Base-by-base conservation (phyloP, 2,888 invertebrate genomes). In the Epistrophe grossulariae region DNA sequence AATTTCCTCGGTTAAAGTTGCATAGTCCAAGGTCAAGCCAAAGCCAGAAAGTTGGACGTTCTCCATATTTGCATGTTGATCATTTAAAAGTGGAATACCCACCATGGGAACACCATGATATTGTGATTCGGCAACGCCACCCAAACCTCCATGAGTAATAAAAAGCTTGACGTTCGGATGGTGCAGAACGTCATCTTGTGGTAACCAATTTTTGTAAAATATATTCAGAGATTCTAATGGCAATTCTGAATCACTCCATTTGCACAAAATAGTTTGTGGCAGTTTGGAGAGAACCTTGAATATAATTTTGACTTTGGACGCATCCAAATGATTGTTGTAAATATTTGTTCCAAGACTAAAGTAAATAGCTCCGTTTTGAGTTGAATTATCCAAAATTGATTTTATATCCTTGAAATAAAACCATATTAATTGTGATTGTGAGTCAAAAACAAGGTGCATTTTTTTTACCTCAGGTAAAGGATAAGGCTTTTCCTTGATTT, bases 101-200 rank as follows among this genome's bases (percentile, higher is more conserved):
- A 96, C 94, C 0, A 96, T 95, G 0, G 96, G 96, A 0, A 96
- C 95, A 5, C 95, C 96, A 90, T 96, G 96, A 92, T 95, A 96
- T 40, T 96, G 96, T 0, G 96, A 95, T 91, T 96, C 96, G 90
- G 95, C 96, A 93, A 96, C 95, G 89, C 96, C 96, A 55, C 96
- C 93, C 0, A 96, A 93, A 19, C 96, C 96, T n/a, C 90, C 88
- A 38, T 88, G 89, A 0, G 88, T 88, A 7, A 89, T 74, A 43
- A 89, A 89, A 10, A 89, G 43, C 52, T 94, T 94, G 35, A 96
- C 94, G 91, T 95, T 96, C 8, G 95, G 94, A 90, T 96, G 96
- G 52, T 96, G 95, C 79, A 97, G 93, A 90, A 97, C 94, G 91
- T 96, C 96, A 89, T 95, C 45, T 17, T 66, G 64, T 0, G 64